A percentile compares a stretch with the other conserved stretches of the same genome.
Evolutionary conservation across 2,888 invertebrate species (phyloP).

Genomic region (Dicycla oo): DNA sequence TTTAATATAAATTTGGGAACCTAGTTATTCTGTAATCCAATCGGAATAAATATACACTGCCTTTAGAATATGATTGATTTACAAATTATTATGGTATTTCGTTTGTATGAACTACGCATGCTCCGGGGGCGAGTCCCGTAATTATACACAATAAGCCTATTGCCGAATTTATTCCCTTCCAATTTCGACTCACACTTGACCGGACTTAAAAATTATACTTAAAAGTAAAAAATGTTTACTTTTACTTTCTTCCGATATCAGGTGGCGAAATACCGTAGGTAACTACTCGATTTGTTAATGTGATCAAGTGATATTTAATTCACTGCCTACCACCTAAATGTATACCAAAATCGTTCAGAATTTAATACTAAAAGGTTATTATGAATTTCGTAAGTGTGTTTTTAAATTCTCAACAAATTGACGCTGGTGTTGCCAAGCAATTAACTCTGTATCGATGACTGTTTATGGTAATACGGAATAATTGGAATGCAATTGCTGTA

Average conservation of each 20-base stretch:
- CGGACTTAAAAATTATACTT: slow-evolving; percentile 39
- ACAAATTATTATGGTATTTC: no score
- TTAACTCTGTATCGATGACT: slow-evolving; percentile 21
- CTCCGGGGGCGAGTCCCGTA: no score
- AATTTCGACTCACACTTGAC: slow-evolving; percentile 31
- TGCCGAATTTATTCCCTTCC: neutral
- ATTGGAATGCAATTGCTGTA: slow-evolving; percentile 25
- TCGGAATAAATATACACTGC: no score
- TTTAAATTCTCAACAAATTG: slow-evolving; percentile 45
- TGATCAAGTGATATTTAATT: slow-evolving; percentile 57
- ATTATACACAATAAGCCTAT: no score
- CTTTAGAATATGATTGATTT: no score
- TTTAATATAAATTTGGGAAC: no score
- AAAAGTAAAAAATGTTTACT: slow-evolving; percentile 39
- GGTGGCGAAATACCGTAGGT: slow-evolving; percentile 39
- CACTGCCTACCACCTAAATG: slow-evolving; percentile 40
- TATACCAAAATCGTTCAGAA: slow-evolving; percentile 22
- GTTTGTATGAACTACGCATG: no score
- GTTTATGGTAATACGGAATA: slow-evolving; percentile 30
- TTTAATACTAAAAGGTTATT: slow-evolving; percentile 49
- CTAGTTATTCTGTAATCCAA: no score
- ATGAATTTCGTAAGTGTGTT: slow-evolving; percentile 48
- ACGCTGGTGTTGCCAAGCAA: slow-evolving; percentile 33
- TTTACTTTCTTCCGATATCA: slow-evolving; percentile 58
- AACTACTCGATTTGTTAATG: slow-evolving; percentile 32